Conservation (phyloP, 64 coral and sea anemone genomes). For the Hydrozoanthus tunicans region DNA sequence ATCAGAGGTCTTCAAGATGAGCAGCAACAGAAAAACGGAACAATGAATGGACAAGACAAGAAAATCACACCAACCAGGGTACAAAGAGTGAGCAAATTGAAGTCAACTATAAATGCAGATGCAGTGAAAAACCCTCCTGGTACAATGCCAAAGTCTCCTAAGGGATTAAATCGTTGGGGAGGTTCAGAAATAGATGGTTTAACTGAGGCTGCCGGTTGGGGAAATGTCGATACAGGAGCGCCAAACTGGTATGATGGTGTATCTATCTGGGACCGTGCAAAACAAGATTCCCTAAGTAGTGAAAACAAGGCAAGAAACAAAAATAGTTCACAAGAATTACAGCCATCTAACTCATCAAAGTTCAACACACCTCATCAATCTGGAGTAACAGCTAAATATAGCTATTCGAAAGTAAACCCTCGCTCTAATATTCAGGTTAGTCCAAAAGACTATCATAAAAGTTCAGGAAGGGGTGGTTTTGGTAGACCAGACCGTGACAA, state of each 20-base stretch:
- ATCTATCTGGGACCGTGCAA: slow-evolving; percentile 16
- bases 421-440: background rate
- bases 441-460: background rate
- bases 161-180: slow-evolving; percentile 78
- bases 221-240: slow-evolving; percentile 19
- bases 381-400: background rate
- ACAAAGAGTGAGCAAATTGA: slow-evolving; percentile 80
- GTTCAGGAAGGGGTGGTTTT: background rate
- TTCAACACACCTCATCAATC: background rate
- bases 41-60: background rate
- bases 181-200: slow-evolving; percentile 60
- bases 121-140: slow-evolving; percentile 43
- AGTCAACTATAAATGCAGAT: slow-evolving; percentile 88
- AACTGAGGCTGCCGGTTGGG: slow-evolving; percentile 66
- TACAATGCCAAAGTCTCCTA: slow-evolving; percentile 71
- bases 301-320: background rate
- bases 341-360: background rate
- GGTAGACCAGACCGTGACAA: background rate
- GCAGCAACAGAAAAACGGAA: slow-evolving; percentile 12
- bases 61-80: slow-evolving; percentile 78
- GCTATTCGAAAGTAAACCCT: background rate
- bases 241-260: slow-evolving; percentile 67
- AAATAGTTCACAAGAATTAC: background rate
- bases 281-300: slow-evolving; percentile 24
- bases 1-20: slow-evolving; percentile 72